A percentile compares a stretch with the other conserved stretches of the same genome.
Conservation (phyloP, 2,888 invertebrate genomes). For the Myopa testacea region DNA sequence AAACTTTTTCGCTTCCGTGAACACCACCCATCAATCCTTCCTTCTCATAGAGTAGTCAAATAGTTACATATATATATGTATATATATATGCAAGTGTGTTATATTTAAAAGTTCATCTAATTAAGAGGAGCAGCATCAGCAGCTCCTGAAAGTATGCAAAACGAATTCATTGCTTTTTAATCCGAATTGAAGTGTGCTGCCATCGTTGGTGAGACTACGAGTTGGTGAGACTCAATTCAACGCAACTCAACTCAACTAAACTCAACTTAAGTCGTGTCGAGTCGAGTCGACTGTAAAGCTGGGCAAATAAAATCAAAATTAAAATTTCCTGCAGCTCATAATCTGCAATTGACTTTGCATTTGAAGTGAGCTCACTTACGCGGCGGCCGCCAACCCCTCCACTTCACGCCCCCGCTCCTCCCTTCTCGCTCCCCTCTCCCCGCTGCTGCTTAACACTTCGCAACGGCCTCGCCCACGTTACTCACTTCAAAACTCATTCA, state of each 20-base stretch:
- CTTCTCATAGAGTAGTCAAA: too few relatives aligned
- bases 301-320: slow-evolving; percentile 28
- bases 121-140: neutral
- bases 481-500: slow-evolving; percentile 58
- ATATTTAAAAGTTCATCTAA: neutral
- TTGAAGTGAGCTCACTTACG: neutral
- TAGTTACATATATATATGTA: too few relatives aligned
- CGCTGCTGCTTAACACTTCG: neutral
- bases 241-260: too few relatives aligned
- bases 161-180: slow-evolving; percentile 17
- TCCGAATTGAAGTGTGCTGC: slow-evolving; percentile 10
- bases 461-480: slow-evolving; percentile 40
- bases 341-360: slow-evolving; percentile 27
- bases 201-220: neutral
- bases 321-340: slow-evolving; percentile 22
- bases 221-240: too few relatives aligned
- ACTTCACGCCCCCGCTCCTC: neutral
- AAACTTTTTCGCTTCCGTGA: too few relatives aligned
- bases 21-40: too few relatives aligned
- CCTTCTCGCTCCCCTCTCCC: neutral
- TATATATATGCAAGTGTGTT: too few relatives aligned
- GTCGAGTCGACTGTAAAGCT: slow-evolving; percentile 8
- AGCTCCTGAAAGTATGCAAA: slow-evolving; percentile 23
- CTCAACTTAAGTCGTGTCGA: too few relatives aligned
- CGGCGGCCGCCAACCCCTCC: neutral